Base-by-base conservation (phyloP, 2,888 invertebrate species). In the Strigamia crassipes region DNA sequence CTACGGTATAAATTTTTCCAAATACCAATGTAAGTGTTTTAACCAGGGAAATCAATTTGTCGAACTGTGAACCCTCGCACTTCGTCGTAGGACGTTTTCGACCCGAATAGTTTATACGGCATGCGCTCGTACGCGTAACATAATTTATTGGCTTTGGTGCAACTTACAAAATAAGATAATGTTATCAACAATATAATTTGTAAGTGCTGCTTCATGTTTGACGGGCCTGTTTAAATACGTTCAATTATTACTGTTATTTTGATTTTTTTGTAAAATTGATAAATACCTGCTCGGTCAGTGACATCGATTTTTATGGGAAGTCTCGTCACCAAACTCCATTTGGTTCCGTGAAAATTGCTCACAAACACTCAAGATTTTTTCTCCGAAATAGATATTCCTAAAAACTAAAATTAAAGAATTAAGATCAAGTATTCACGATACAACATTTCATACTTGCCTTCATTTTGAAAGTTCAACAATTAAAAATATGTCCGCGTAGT, bases 61-160 rank as follows among this genome's bases (percentile, higher is more conserved):
- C 51, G 41, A 31, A 51, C 31, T 1, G 21, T 21, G 31, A 13
- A 80, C 1, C 80, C 80, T 80, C 80, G 66, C 3, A 81, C 66
- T 38, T 66, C 38, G 38, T 92, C 91, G 86, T 95, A 95, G 0
- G 94, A 92, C 0, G 94, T 94, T 88, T 93, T 94, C 6, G 93
- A 91, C 12, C 91, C 92, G 86, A 93, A 93, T 81, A 91, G 89
- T 18, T 92, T 86, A 85, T 93, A 93, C 0, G 93, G 93, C 82
- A 92, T 89, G 27, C 90, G 89, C 83, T 92, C 91, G 0, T 88
- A 88, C 0, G 90, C 89, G 83, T 91, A 91, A 86, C 93, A 93
- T 0, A 3, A 18, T 18, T 56, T 56, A 18, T 18, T 56, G 18
- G 8, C 0, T 6, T 46, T 2, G 15, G 5, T 2, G 6, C 6